Percentiles rank a stretch among this genome's conserved stretches.
These are phyloP conservation scores for Cotesia vestalis DNA, from an alignment of 1,140 invertebrate genomes.

Conservation along the genomic window DNA sequence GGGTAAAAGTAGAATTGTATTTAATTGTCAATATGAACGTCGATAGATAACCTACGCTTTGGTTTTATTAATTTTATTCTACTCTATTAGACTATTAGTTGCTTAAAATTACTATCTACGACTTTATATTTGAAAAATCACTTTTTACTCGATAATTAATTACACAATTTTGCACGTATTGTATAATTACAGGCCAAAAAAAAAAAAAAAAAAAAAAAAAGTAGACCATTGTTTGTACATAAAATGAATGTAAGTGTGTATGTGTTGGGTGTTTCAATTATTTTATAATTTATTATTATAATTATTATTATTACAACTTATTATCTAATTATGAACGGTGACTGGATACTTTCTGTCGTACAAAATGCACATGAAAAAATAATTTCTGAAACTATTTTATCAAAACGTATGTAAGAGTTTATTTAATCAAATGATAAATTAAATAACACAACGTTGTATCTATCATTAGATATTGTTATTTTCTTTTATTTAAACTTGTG, in stretches of 20 bases:
- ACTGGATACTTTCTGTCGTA: constrained; percentile 50
- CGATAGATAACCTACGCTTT: constrained; percentile 36
- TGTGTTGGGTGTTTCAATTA: constrained; percentile 26
- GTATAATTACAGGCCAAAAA: constrained; percentile 18
- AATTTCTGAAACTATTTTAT: constrained; percentile 29
- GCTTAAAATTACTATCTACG: background rate
- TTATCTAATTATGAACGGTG: constrained; percentile 51
- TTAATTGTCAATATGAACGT: constrained; percentile 37
- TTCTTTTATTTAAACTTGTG: constrained; percentile 44
- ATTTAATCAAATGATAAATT: constrained; percentile 3
- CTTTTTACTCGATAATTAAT: background rate
- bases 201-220: background rate
- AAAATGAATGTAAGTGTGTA: constrained; percentile 31
- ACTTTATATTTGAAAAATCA: background rate
- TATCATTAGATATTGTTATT: constrained; percentile 39
- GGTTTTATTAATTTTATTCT: constrained; percentile 8
- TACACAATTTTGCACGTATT: constrained; percentile 28
- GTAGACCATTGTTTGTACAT: background rate
- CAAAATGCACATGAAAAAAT: constrained; percentile 43
- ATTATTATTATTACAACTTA: background rate
- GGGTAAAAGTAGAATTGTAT: constrained; percentile 47
- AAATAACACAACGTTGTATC: constrained; percentile 19
- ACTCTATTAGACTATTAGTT: background rate
- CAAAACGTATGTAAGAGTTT: background rate
- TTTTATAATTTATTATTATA: background rate